Base-by-base conservation (phyloP, 2,888 invertebrate species). In the Diadegma fenestrale region DNA sequence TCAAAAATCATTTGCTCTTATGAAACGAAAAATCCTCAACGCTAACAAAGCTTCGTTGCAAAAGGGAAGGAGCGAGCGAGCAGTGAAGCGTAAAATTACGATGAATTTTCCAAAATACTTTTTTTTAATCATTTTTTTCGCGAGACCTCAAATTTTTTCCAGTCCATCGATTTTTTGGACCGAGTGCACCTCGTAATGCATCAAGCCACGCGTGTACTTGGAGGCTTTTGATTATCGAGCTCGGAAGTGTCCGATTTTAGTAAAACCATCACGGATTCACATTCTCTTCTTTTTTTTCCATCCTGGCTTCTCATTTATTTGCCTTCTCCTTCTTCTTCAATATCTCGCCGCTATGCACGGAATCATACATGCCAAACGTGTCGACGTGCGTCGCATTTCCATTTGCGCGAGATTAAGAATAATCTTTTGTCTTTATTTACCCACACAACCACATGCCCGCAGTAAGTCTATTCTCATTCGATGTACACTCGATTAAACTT, bases 1-100 rank as follows among this genome's bases (percentile, higher is more conserved):
- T 88, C 86, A 88, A 87, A 91, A 91, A 90, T 91, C 83, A 90
- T 91, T 92, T 91, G 89, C 91, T 22, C 90, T 86, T 90, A 91
- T 88, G 88, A 89, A 88, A 88, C 78, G 71, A 66, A 79, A 69
- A 75, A 30, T 48, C 51, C 64, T 33, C 33, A 22, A 64, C 30
- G 41, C 30, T 51, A 48, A 14, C 76, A 30, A 61, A 69, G 33
- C 12, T 41, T 37, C 33, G 41, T 61, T 48, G 6, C 48, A 26
- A 33, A 37, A 45, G 10, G 22, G 30, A 37, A 10, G 1, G 37
- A 37, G 37, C 1, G 37, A 37, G 37, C 37, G 37, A 37, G 37
- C 8, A 54, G 3, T 4, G 3, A 10, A 14, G 58, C 14, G 26
- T 6, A 26, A 58, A 58, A 58, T 26, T 58, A 14, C 14, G 1